These are phyloP conservation scores for Anthoscopus minutus DNA, from an alignment of 2,113 vertebrate genomes.

Conservation along the genomic window DNA sequence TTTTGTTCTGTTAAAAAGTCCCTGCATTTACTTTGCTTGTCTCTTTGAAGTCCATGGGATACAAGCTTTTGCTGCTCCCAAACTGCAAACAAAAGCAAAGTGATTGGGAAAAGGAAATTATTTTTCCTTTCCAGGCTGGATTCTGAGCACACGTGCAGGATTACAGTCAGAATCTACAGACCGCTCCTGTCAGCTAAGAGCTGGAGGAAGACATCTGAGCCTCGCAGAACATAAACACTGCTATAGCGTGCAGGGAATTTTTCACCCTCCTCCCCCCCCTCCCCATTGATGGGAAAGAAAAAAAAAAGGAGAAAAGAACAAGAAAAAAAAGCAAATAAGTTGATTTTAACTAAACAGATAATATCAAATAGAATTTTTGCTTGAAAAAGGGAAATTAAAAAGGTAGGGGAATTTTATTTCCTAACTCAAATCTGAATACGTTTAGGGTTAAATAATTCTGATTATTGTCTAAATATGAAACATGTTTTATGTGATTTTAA, in stretches of 20 bases:
- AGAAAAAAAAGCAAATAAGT: neutral
- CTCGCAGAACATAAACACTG: slow-evolving; percentile 73
- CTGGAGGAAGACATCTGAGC: slow-evolving; percentile 74
- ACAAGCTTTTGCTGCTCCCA: slow-evolving; percentile 61
- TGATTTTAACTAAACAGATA: slow-evolving; percentile 4
- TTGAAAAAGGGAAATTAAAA: neutral
- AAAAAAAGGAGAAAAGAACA: neutral
- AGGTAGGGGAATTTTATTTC: slow-evolving; percentile 6
- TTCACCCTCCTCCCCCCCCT: neutral
- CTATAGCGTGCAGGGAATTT: slow-evolving; percentile 47
- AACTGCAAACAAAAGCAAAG: slow-evolving; percentile 56
- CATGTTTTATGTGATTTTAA: slow-evolving; percentile 10
- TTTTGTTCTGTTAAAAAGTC: slow-evolving; percentile 44
- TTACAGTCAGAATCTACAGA: slow-evolving; percentile 71
- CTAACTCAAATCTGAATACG: neutral
- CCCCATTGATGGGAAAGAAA: neutral
- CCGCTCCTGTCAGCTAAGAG: slow-evolving; percentile 74
- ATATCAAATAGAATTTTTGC: neutral
- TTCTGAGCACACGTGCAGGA: slow-evolving; percentile 76
- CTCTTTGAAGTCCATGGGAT: slow-evolving; percentile 53
- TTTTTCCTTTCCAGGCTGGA: slow-evolving; percentile 66
- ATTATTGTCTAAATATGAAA: neutral
- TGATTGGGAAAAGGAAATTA: slow-evolving; percentile 61
- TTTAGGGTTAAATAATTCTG: neutral
- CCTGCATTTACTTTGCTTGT: slow-evolving; percentile 16